Base-by-base conservation (phyloP, 2,888 invertebrate genomes). In the Plusia festucae region DNA sequence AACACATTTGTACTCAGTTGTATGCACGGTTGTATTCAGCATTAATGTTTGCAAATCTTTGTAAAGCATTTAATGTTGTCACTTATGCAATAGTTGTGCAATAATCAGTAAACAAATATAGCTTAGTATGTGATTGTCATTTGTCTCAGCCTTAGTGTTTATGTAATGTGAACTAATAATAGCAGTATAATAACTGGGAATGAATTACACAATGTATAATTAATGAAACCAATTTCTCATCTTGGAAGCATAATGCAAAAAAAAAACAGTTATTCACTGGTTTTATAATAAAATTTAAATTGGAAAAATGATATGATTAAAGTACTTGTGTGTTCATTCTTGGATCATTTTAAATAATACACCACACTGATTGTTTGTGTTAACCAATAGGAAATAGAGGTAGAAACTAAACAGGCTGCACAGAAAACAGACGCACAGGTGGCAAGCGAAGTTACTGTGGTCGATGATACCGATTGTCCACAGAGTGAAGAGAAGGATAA, bases 371-470 rank as follows among this genome's bases (percentile, higher is more conserved):
- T 80, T 80, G 67, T 84, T 86, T 91, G 88, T 92, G 84, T 91
- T 89, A 90, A 90, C 85, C 75, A 84, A 76, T 90, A 92, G 92
- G 92, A 89, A 0, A 65, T 90, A 88, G 87, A 89, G 44, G 78
- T 73, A 82, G 83, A 63, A 81, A 86, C 88, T 89, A 89, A 90
- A 79, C 78, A 77, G 79, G 86, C 82, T 70, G 82, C 88, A 87
- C 87, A 78, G 72, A 81, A 68, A 51, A 65, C 60, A 57, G 85
- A 85, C 32, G 78, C 67, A 65, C 72, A 57, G 65, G 75, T 65
- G 40, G 75, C 55, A 73, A 74, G 63, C 64, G 78, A 76, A 66
- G 69, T 73, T 57, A 80, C 78, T 53, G 73, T 72, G 65, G 86
- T 86, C 66, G 82, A 83, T 83, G 79, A 85, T 76, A 87, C 83